Evolutionary conservation across 2,797 vertebrate species (phyloP).

Genomic region (Sternotherus odoratus): DNA sequence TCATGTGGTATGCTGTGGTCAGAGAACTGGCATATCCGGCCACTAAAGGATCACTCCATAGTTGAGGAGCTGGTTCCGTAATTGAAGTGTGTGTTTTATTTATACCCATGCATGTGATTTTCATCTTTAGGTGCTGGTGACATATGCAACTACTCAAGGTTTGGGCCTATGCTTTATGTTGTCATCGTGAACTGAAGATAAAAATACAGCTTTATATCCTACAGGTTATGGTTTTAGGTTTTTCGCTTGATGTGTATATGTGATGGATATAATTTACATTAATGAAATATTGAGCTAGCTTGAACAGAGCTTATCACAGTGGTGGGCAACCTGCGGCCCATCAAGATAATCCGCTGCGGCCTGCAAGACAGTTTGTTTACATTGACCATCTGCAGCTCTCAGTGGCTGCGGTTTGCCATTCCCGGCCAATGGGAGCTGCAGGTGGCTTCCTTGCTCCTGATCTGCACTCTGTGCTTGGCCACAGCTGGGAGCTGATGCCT

Average conservation of each 20-base stretch:
- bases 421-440: too few species aligned
- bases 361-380: too few species aligned
- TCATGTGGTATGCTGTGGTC: not conserved
- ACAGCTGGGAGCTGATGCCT: not conserved
- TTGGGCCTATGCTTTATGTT: not conserved
- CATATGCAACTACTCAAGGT: not conserved
- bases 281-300: not conserved
- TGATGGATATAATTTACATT: not conserved
- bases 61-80: not conserved
- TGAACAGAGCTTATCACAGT: not conserved
- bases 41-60: not conserved
- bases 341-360: too few species aligned
- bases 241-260: not conserved
- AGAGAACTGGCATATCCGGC: accelerated
- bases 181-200: not conserved
- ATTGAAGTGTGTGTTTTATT: not conserved
- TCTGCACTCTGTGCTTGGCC: not conserved
- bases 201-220: not conserved
- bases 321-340: too few species aligned
- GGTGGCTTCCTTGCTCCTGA: not conserved
- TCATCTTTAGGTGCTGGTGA: not conserved
- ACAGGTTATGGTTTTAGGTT: not conserved
- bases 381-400: too few species aligned
- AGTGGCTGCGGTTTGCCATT: too few species aligned
- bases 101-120: not conserved